Evolutionary conservation across 1,140 invertebrate genomes (phyloP).

Genomic region (Caenorhabditis elegans): WBcel235 BX284604.4:11256001-11256500

Average conservation of each 20-base stretch:
- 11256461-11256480: slow-evolving; percentile 37
- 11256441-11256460: slow-evolving; percentile 52
- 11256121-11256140: slow-evolving; percentile 77
- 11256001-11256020: slow-evolving; percentile 91
- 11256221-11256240: slow-evolving; percentile 63
- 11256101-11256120: slow-evolving; percentile 82
- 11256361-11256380: slow-evolving; percentile 53
- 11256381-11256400: slow-evolving; percentile 48
- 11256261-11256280: slow-evolving; percentile 55
- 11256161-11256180: slow-evolving; percentile 99
- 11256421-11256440: slow-evolving; percentile 49
- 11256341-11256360: slow-evolving; percentile 52
- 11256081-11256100: slow-evolving; percentile 96
- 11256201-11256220: slow-evolving; percentile 54
- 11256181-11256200: slow-evolving; percentile 74
- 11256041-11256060: slow-evolving; percentile 88
- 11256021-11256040: slow-evolving; percentile 94
- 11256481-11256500: not conserved
- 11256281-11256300: slow-evolving; percentile 61
- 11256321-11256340: slow-evolving; percentile 37
- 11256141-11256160: slow-evolving; percentile 83
- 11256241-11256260: slow-evolving; percentile 64
- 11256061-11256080: slow-evolving; percentile 94
- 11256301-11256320: too few species aligned
- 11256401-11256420: slow-evolving; percentile 56